Percentiles rank a stretch among this genome's conserved stretches.
These are phyloP conservation scores for Brachyalestes nurse DNA, from an alignment of 2,797 vertebrate species.

Conservation along the genomic window DNA sequence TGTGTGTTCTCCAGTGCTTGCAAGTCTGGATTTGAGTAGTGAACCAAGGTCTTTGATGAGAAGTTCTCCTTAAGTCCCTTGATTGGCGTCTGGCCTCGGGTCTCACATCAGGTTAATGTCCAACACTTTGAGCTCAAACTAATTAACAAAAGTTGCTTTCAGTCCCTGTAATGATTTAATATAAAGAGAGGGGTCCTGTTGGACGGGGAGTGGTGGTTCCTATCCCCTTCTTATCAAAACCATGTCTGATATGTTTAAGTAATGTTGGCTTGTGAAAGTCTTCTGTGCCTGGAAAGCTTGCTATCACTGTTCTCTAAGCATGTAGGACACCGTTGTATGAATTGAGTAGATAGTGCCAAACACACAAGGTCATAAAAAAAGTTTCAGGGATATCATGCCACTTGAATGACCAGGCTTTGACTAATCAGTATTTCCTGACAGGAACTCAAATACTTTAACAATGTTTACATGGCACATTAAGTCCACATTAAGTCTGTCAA, in stretches of 20 bases:
- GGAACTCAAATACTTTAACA: no score
- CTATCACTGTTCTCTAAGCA: not conserved
- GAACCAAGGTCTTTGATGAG: conserved; percentile 15
- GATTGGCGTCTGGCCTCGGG: conserved; percentile 13
- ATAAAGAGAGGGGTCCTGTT: conserved; percentile 56
- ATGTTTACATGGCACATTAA: no score
- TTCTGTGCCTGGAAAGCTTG: conserved; percentile 26
- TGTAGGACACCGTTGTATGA: not conserved
- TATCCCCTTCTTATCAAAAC: conserved; percentile 61
- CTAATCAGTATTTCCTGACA: no score
- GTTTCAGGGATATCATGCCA: no score
- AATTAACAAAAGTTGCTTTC: conserved; percentile 52
- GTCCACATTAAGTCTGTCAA: no score
- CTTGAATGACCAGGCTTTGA: no score
- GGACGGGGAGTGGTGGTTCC: conserved; percentile 59
- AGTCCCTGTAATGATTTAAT: conserved; percentile 52
- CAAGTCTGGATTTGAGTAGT: conserved; percentile 33
- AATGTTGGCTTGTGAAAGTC: conserved; percentile 31
- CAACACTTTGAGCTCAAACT: conserved; percentile 11
- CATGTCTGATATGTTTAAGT: conserved; percentile 48
- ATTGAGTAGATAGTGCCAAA: not conserved
- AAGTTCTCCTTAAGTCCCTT: not conserved
- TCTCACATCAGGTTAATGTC: conserved; percentile 25
- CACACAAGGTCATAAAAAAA: no score
- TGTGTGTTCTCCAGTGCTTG: conserved; percentile 10